A percentile compares a stretch with the other conserved stretches of the same genome.
These are phyloP conservation scores for Lamellibrachia satsuma DNA, from an alignment of 2,888 invertebrate genomes.

Conservation along the genomic window DNA sequence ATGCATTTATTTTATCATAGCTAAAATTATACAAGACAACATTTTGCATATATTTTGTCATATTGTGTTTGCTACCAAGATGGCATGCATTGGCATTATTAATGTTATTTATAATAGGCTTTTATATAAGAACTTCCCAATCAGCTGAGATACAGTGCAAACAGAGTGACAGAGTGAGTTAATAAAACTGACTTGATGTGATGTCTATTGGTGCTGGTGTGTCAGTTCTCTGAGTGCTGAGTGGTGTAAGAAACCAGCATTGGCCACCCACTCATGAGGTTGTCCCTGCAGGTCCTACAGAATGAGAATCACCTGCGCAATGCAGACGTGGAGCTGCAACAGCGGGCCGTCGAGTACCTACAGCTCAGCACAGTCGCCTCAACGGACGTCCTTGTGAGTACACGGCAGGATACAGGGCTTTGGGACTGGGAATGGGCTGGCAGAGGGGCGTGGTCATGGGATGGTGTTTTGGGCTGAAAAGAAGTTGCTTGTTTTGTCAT, in stretches of 20 bases:
- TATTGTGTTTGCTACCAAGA: neutral
- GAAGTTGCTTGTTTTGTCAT: neutral
- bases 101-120: no score
- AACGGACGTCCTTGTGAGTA: constrained; percentile 85
- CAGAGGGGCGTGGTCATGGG: neutral
- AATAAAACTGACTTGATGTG: no score
- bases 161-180: no score
- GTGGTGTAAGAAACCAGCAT: no score
- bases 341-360: constrained; percentile 96
- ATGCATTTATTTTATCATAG: no score
- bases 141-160: no score
- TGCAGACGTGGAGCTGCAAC: constrained; percentile 98
- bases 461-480: neutral
- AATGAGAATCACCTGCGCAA: constrained; percentile 91
- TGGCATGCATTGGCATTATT: no score
- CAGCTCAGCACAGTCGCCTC: constrained; percentile 95
- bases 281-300: constrained; percentile 30
- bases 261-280: neutral
- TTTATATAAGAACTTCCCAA: no score
- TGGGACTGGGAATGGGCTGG: neutral
- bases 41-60: no score
- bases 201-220: no score
- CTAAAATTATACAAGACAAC: neutral
- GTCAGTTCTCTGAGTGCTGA: no score
- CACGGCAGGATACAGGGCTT: neutral